Conservation (phyloP, 2,797 vertebrate genomes). For the Anguilla pacifica region DNA sequence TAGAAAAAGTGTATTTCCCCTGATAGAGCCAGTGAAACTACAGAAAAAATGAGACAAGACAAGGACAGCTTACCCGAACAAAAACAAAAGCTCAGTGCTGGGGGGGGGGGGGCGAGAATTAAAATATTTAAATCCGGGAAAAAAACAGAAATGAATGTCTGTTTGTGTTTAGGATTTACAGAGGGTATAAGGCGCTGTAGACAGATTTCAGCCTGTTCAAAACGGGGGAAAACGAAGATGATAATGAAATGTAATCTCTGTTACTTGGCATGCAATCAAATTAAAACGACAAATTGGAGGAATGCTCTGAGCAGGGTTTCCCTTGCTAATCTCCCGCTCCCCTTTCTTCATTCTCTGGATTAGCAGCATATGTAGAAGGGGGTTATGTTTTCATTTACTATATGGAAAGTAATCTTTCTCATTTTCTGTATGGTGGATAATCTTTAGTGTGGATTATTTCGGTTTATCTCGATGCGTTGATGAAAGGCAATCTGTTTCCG, state of each 20-base stretch:
- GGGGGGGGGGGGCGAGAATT: not conserved
- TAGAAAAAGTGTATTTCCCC: not conserved
- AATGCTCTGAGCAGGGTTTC: not conserved
- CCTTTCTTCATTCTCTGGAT: conserved; percentile 13
- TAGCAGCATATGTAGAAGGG: conserved; percentile 27
- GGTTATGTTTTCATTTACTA: conserved; percentile 35
- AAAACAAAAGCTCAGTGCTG: not conserved
- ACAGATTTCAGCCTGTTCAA: not conserved
- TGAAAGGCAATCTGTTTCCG: not conserved
- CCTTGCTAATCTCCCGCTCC: not conserved
- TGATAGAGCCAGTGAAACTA: not conserved
- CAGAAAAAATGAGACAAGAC: not conserved
- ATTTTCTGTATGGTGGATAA: conserved; percentile 34
- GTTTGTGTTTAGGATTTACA: not conserved
- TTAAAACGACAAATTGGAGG: not conserved
- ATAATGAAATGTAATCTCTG: not conserved
- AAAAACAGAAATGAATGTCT: not conserved
- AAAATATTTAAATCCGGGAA: not conserved
- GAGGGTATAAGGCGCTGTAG: not conserved
- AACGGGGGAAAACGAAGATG: not conserved
- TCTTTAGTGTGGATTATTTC: conserved; percentile 32
- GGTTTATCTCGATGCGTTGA: conserved; percentile 15
- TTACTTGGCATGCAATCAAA: not conserved
- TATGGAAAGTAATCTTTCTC: conserved; percentile 32
- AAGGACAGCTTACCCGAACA: not conserved